Evolutionary conservation across 2,797 vertebrate genomes (phyloP).

Genomic region (Pangasius krempfi): DNA sequence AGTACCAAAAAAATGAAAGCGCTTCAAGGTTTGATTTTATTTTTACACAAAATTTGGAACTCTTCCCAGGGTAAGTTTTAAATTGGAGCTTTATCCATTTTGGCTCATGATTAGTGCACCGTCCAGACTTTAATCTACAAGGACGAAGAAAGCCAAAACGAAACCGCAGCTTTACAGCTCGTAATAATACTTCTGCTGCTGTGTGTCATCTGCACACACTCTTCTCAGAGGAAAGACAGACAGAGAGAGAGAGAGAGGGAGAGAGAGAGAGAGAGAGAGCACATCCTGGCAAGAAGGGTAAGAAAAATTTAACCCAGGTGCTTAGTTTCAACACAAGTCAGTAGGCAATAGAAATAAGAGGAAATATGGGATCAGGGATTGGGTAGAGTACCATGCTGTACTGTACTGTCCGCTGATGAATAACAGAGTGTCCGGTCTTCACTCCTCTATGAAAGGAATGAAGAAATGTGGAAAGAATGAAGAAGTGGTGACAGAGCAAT

Average conservation of each 20-base stretch:
- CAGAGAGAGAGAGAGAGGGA: neutral
- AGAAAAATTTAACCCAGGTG: neutral
- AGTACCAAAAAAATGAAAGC: neutral
- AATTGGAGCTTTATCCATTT: neutral
- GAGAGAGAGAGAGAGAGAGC: neutral
- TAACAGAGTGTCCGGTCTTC: neutral
- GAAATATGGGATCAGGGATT: neutral
- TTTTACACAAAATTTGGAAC: neutral
- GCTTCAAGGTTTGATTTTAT: neutral
- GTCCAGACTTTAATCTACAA: neutral
- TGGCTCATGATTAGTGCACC: neutral
- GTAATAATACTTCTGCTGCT: neutral
- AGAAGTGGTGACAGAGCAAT: constrained; percentile 3
- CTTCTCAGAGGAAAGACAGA: neutral
- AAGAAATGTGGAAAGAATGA: constrained; percentile 29
- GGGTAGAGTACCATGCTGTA: neutral
- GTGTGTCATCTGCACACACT: neutral
- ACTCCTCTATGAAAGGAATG: constrained; percentile 28
- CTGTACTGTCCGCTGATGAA: neutral
- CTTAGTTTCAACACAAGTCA: neutral
- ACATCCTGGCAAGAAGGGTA: neutral
- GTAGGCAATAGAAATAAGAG: neutral
- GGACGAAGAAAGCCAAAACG: neutral
- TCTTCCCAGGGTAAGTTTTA: neutral
- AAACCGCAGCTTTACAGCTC: neutral